Base-by-base conservation (phyloP, 2,113 vertebrate species). In the Gobius niger region DNA sequence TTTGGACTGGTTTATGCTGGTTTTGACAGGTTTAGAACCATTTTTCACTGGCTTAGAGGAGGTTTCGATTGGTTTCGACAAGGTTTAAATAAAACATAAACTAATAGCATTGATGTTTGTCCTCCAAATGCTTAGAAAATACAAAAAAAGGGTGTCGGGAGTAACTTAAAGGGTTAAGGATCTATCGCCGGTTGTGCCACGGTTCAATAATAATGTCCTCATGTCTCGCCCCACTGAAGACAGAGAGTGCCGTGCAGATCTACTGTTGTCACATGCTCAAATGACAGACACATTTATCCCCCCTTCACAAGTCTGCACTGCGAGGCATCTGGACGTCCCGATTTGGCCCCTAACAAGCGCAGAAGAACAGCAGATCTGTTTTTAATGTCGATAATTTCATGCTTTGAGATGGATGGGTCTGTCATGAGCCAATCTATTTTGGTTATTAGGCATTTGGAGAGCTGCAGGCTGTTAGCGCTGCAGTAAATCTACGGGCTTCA, bases 241-340 rank as follows among this genome's bases (percentile, higher is more conserved):
- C 93, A 93, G n/a, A n/a, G n/a, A n/a, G n/a, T n/a, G n/a, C n/a
- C n/a, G n/a, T n/a, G n/a, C n/a, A n/a, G 92, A 95, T 96, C 95
- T 95, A 94, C 94, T 92, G 91, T 93, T 94, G 94, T 93, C 95
- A 95, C 90, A 95, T 90, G 85, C 88, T 1, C 89, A 90, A 90
- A 93, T 93, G 94, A 95, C 93, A 94, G 91, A 93, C 88, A 92
- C 93, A 96, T 95, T 94, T 92, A 95, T 96, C 94, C 94, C 93
- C 87, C 90, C 90, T 92, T 95, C 94, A 93, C 87, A 82, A 93
- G 92, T 95, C 93, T 94, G 94, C 93, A 94, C 95, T 7, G 87
- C 65, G 67, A 88, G 92, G 93, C 93, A 95, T 94, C 92, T 93
- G 93, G 93, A 91, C 92, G 47, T 88, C 89, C 91, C 92, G 92